Evolutionary conservation across 2,888 invertebrate species (phyloP).

Genomic region (Patella ulyssiponensis): DNA sequence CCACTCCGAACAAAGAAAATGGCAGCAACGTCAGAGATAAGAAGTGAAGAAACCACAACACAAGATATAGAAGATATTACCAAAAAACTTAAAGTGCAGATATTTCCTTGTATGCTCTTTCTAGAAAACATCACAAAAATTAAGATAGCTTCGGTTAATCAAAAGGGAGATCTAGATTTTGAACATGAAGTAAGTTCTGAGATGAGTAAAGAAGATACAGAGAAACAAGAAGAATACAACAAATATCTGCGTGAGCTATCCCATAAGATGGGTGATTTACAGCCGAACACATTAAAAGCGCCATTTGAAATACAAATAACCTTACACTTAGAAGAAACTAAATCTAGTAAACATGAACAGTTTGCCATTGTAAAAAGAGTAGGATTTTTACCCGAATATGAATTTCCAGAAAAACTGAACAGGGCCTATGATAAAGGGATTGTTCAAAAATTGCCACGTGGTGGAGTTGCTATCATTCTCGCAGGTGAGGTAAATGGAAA

Average conservation of each 20-base stretch:
- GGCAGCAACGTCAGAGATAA: slow-evolving; percentile 49
- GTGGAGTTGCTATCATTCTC: slow-evolving; percentile 20
- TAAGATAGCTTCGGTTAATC: slow-evolving; percentile 37
- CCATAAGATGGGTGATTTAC: slow-evolving; percentile 15
- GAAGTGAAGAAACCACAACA: slow-evolving; percentile 7
- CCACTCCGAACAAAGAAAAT: slow-evolving; percentile 50
- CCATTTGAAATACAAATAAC: slow-evolving; percentile 23
- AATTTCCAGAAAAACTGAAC: slow-evolving; percentile 36
- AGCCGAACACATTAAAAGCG: not conserved
- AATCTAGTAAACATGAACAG: slow-evolving; percentile 17
- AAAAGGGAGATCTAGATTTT: slow-evolving; percentile 25
- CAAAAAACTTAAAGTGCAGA: slow-evolving; percentile 10
- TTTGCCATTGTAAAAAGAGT: slow-evolving; percentile 57
- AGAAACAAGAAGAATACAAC: slow-evolving; percentile 23
- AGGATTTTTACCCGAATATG: slow-evolving; percentile 42
- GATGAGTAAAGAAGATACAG: slow-evolving; percentile 20
- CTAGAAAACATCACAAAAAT: slow-evolving; percentile 57
- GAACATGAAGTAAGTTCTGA: slow-evolving; percentile 33
- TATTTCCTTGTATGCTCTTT: slow-evolving; percentile 58
- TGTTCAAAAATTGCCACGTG: slow-evolving; percentile 36
- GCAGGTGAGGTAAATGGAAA: not conserved
- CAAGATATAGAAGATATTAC: slow-evolving; percentile 12
- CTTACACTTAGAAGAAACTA: slow-evolving; percentile 15
- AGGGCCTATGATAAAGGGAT: slow-evolving; percentile 42
- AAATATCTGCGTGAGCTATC: slow-evolving; percentile 13